Percentiles rank a stretch among this genome's conserved stretches.
Evolutionary conservation across 2,113 vertebrate genomes (phyloP).

Genomic region (Labeo catla): DNA sequence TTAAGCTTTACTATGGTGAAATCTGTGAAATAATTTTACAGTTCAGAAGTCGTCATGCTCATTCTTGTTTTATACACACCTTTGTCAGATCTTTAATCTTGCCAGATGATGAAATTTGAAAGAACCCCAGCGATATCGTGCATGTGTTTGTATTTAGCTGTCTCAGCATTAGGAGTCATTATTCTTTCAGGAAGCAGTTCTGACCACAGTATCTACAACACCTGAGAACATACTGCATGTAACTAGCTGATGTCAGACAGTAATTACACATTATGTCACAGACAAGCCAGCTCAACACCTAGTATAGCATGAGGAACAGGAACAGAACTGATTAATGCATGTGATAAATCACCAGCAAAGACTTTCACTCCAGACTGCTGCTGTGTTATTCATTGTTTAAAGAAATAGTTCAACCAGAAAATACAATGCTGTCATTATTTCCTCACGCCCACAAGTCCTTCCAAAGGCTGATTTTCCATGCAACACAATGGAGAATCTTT

Average conservation of each 20-base stretch:
- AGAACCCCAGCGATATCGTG: neutral
- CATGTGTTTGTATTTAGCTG: neutral
- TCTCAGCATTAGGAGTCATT: neutral
- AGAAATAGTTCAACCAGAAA: neutral
- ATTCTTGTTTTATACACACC: neutral
- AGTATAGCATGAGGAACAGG: neutral
- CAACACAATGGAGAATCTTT: neutral
- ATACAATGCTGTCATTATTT: neutral
- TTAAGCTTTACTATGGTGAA: too few species aligned
- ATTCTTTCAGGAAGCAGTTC: conserved; percentile 3
- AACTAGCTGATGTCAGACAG: neutral
- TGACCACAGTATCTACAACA: neutral
- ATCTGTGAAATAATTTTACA: neutral
- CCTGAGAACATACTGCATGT: neutral
- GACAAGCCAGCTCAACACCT: neutral
- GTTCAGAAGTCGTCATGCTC: neutral
- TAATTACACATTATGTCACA: conserved; percentile 17
- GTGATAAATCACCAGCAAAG: conserved; percentile 29
- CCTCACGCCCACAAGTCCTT: neutral
- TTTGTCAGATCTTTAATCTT: neutral
- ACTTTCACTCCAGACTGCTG: neutral
- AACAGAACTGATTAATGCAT: conserved; percentile 4
- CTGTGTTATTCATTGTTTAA: conserved; percentile 10
- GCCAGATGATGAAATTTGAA: neutral
- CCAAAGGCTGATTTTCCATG: neutral